phyloP scores from a whole-genome alignment of 2,797 vertebrate species.

The Neoniphon sammara region DNA sequence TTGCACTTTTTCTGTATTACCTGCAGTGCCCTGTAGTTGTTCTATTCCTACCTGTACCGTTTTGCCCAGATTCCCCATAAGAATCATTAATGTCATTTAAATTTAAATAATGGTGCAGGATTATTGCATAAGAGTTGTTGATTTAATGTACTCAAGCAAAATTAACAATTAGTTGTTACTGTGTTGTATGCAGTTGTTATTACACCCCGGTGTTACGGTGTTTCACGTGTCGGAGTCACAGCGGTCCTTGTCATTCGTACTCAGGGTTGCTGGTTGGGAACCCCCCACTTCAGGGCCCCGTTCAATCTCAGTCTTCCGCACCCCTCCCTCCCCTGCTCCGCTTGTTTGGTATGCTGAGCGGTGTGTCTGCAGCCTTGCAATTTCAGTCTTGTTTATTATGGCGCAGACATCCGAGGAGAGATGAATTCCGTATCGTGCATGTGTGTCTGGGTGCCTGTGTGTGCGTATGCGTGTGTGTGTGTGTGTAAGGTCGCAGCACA shows the following conservation, averaged over 20 bases:
- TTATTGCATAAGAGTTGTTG: not conserved
- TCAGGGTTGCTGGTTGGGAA: constrained; percentile 67
- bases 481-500: constrained; percentile 94
- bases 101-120: not conserved
- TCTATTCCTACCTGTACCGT: too few species aligned
- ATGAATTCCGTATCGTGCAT: constrained; percentile 83
- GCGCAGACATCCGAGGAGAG: constrained; percentile 84
- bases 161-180: too few species aligned
- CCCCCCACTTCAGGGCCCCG: constrained; percentile 67
- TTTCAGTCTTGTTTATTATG: constrained; percentile 89
- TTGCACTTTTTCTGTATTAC: too few species aligned
- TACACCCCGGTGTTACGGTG: not conserved
- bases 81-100: not conserved
- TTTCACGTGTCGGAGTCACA: constrained; percentile 61
- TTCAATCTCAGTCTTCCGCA: constrained; percentile 64
- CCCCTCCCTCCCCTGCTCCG: constrained; percentile 59
- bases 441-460: constrained; percentile 78
- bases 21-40: too few species aligned
- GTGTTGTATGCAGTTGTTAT: not conserved
- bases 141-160: not conserved
- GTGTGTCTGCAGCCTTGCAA: constrained; percentile 79
- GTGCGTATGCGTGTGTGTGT: constrained; percentile 71
- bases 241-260: constrained; percentile 59
- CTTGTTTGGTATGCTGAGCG: constrained; percentile 86
- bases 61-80: too few species aligned